phyloP scores from a whole-genome alignment of 2,888 invertebrate species.

The Dione juno region DNA sequence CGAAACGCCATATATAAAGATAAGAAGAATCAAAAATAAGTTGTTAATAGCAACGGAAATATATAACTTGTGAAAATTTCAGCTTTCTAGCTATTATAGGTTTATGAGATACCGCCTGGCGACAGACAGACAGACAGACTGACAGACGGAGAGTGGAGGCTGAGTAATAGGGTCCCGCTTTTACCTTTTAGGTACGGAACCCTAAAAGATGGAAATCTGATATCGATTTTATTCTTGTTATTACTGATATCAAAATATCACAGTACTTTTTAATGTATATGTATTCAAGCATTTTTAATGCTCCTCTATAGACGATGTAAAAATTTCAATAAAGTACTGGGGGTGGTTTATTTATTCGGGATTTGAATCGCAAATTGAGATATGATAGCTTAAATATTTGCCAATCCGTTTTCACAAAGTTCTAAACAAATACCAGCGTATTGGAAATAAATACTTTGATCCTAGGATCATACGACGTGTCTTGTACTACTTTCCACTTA shows the following conservation, averaged over 20 bases:
- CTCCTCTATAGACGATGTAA: background rate
- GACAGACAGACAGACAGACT: no score
- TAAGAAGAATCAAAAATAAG: no score
- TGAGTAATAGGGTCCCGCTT: no score
- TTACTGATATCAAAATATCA: background rate
- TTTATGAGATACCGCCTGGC: no score
- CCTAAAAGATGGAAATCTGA: background rate
- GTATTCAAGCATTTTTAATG: background rate
- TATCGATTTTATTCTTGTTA: background rate
- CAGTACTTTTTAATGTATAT: background rate
- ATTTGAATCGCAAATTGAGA: slow-evolving; percentile 66
- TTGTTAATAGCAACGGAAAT: no score
- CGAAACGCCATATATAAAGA: no score
- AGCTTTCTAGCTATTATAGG: no score
- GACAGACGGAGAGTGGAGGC: no score
- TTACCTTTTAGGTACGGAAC: no score
- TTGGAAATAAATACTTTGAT: slow-evolving; percentile 24
- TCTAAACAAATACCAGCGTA: slow-evolving; percentile 18
- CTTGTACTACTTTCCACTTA: background rate
- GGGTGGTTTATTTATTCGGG: slow-evolving; percentile 54
- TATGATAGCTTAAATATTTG: slow-evolving; percentile 67
- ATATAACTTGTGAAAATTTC: no score
- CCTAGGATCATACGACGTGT: slow-evolving; percentile 2
- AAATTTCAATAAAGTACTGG: slow-evolving; percentile 18
- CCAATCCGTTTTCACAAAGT: slow-evolving; percentile 41